These are phyloP conservation scores for Lipotes vexillifer DNA, from an alignment of 2,113 vertebrate genomes.

Conservation along the genomic window DNA sequence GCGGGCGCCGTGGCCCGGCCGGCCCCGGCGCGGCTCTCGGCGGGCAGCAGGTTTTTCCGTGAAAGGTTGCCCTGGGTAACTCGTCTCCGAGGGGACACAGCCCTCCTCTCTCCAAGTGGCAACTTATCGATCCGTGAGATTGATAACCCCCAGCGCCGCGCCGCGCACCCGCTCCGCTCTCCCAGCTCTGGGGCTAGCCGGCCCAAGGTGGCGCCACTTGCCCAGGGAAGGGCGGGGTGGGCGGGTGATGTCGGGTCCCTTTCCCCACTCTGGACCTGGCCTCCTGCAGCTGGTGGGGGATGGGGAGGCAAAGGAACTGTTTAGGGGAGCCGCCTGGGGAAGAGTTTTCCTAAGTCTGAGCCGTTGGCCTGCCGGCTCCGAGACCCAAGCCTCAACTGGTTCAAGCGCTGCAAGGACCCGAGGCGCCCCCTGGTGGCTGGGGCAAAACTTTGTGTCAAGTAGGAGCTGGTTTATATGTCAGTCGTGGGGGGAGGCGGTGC, in stretches of 20 bases:
- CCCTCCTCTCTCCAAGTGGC: constrained; percentile 66
- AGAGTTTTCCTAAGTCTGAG: not conserved
- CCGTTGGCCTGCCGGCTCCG: rapidly evolving
- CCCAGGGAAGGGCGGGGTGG: not conserved
- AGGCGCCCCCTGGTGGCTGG: constrained; percentile 60
- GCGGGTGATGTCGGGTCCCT: not conserved
- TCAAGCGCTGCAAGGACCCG: not conserved
- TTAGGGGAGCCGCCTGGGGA: not conserved
- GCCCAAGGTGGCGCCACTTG: constrained; percentile 64
- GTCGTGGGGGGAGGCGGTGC: not conserved
- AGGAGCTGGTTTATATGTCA: not conserved
- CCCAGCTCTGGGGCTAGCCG: not conserved
- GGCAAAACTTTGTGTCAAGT: constrained; percentile 49
- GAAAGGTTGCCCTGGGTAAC: constrained; percentile 76
- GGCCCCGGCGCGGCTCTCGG: constrained; percentile 49
- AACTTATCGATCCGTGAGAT: constrained; percentile 76
- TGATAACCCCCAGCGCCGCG: constrained; percentile 71
- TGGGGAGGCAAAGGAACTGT: not conserved
- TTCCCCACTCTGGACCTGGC: not conserved
- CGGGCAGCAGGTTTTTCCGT: constrained; percentile 64
- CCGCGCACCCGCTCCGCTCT: constrained; percentile 40
- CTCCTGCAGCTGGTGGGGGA: not conserved
- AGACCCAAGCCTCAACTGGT: rapidly evolving
- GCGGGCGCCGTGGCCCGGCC: constrained; percentile 56
- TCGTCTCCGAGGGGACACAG: constrained; percentile 70